These are phyloP conservation scores for Tetropium fuscum DNA, from an alignment of 2,888 invertebrate genomes.

Conservation along the genomic window DNA sequence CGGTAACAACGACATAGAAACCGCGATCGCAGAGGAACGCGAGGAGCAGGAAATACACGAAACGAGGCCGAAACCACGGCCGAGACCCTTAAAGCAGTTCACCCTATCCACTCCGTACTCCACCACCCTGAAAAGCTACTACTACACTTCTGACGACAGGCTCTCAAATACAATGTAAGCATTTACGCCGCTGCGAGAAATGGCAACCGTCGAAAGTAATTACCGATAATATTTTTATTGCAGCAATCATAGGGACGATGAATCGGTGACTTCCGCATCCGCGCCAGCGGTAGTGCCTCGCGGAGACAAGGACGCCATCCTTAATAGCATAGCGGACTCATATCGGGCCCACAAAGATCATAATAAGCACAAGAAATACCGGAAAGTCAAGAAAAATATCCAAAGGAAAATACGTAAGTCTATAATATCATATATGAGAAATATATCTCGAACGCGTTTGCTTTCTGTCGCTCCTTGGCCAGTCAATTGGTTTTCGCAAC, in stretches of 20 bases:
- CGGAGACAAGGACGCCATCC: slow-evolving; percentile 77
- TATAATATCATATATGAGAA: neutral
- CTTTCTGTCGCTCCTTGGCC: too few relatives aligned
- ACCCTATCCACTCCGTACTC: slow-evolving; percentile 46
- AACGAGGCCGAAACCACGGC: slow-evolving; percentile 46
- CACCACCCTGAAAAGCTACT: slow-evolving; percentile 44
- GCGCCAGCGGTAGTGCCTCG: slow-evolving; percentile 72
- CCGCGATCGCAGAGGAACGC: slow-evolving; percentile 84
- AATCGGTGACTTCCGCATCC: slow-evolving; percentile 52
- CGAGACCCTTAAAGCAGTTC: slow-evolving; percentile 53
- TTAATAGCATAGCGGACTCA: slow-evolving; percentile 78
- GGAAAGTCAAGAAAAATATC: slow-evolving; percentile 60
- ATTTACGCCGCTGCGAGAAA: too few relatives aligned
- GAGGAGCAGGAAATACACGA: slow-evolving; percentile 72
- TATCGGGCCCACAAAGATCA: slow-evolving; percentile 69
- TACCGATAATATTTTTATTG: slow-evolving; percentile 26
- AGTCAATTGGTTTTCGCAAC: too few relatives aligned
- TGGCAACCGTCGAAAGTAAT: too few relatives aligned
- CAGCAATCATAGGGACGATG: slow-evolving; percentile 39
- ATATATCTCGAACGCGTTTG: too few relatives aligned
- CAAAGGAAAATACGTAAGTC: slow-evolving; percentile 66
- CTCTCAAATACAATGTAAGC: slow-evolving; percentile 62
- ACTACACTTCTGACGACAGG: slow-evolving; percentile 50
- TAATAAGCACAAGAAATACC: slow-evolving; percentile 63
- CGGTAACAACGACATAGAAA: slow-evolving; percentile 79